phyloP scores from a whole-genome alignment of 2,113 vertebrate species.

The Lasiurus borealis region DNA sequence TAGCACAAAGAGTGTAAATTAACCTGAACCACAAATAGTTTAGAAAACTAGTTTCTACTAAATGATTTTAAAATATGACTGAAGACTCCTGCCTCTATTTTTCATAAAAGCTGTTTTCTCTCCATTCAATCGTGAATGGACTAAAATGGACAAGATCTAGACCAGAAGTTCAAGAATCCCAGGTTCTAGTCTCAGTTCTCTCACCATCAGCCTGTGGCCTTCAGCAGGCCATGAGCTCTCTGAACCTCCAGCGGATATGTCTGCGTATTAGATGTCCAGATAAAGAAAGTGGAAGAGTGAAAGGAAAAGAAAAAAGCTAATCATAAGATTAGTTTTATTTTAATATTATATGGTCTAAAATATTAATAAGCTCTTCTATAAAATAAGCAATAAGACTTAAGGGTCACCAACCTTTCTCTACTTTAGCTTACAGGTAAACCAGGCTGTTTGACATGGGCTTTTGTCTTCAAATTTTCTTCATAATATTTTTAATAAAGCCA shows the following conservation, averaged over 20 bases:
- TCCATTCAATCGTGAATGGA: neutral
- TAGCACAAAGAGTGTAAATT: constrained; percentile 27
- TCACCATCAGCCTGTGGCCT: neutral
- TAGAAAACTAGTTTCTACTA: constrained; percentile 22
- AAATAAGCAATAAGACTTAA: neutral
- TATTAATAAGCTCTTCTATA: neutral
- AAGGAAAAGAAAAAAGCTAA: neutral
- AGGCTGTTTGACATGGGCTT: neutral
- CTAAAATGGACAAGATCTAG: neutral
- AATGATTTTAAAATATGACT: constrained; percentile 32
- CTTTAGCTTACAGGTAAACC: neutral
- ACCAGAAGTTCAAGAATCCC: neutral
- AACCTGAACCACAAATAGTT: constrained; percentile 20
- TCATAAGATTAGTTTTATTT: neutral
- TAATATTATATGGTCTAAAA: neutral
- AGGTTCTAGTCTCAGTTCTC: neutral
- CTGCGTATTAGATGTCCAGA: neutral
- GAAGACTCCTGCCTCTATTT: neutral
- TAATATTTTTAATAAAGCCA: constrained; percentile 15
- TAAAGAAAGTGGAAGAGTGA: neutral
- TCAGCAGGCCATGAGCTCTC: neutral
- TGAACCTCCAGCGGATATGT: neutral
- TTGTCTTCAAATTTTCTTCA: neutral
- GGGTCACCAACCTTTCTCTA: neutral
- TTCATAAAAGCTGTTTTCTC: neutral